Base-by-base conservation (phyloP, 2,888 invertebrate genomes). In the Itoplectis maculator region DNA sequence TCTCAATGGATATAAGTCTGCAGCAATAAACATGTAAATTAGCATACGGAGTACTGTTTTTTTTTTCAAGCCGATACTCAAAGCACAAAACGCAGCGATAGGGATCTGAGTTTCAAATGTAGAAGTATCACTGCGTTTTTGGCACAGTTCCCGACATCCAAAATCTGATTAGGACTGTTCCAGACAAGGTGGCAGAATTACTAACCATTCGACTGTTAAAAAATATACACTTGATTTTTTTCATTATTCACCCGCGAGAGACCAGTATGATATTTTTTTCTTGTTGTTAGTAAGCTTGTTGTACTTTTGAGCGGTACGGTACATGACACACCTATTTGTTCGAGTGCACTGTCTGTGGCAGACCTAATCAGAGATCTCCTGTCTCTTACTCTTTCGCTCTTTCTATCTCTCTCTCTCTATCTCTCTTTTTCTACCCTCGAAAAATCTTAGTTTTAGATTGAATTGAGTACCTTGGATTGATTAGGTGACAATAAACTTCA, bases 151-250 rank as follows among this genome's bases (percentile, higher is more conserved):
- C 92, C 85, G 83, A 89, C 84, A 88, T 90, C 87, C 88, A 88
- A 87, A 91, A 91, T 92, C 93, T 93, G 93, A 93, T 93, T 93
- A 92, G 93, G 93, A 92, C 92, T 93, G 93, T 93, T 93, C 93
- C 93, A 93, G 93, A 92, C 91, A 86, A 88, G 86, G 89, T 88
- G 89, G 87, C 88, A 87, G 83, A 86, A 88, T 87, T 88, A 88
- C 74, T 84, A 80, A 79, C 78, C 51, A 75, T 56, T 47, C 13
- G 23, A 68, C 35, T 79, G 20, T 45, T 45, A 73, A 61, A 72
- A 73, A 61, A 72, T n/a, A n/a, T n/a, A n/a, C 47, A 40, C 15
- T 2, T 29, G 5, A 29, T 29, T 29, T 65, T 54, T 29, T n/a
- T 13, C 15, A 56, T 54, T 15, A 75, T 68, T 65, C 20, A 6